Base-by-base conservation (phyloP, 2,888 invertebrate species). In the Drosophila pseudotakahashii region DNA sequence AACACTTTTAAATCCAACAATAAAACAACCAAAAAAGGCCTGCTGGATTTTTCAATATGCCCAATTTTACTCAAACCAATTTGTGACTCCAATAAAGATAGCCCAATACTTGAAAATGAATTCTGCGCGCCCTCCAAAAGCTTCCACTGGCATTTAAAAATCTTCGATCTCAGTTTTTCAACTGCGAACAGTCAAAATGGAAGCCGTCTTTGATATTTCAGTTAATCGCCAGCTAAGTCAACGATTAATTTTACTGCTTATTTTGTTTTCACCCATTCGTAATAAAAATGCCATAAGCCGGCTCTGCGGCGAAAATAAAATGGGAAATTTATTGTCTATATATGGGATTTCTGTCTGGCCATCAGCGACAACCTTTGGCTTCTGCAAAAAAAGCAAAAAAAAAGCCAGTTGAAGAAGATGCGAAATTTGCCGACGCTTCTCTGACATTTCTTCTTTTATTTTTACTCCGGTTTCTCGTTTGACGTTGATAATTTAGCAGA, bases 161-260 rank as follows among this genome's bases (percentile, higher is more conserved):
- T 52, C 51, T 53, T 39, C 34, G 9, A 19, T 3, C 30, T 14
- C 3, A n/a, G 26, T 19, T 48, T 47, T 47, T 32, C 47, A 47
- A 32, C 47, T 11, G 32, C 16, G 32, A 5, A 34, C 48, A 16
- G 13, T n/a, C 63, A 84, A 81, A 79, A 79, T 82, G 78, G 68
- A 61, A 59, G 83, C 81, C 62, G 67, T 74, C 67, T 70, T 55
- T 66, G 66, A 66, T 66, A 66, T 66, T 54, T 47, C 69, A 14
- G 34, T 45, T 66, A 66, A 66, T 66, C 66, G 66, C 62, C 76
- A 54, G 84, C 81, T 88, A 83, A 82, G 88, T 78, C 78, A 76
- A 57, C 88, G 86, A 82, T 82, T 88, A 82, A 88, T 88, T 82
- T 82, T 69, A 82, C 62, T 76, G 82, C 82, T 88, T 88, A 86